Evolutionary conservation across 2,888 invertebrate genomes (phyloP), one percentile per base, ranked within the genome.

Genomic region (Drosophila antonietae): DNA sequence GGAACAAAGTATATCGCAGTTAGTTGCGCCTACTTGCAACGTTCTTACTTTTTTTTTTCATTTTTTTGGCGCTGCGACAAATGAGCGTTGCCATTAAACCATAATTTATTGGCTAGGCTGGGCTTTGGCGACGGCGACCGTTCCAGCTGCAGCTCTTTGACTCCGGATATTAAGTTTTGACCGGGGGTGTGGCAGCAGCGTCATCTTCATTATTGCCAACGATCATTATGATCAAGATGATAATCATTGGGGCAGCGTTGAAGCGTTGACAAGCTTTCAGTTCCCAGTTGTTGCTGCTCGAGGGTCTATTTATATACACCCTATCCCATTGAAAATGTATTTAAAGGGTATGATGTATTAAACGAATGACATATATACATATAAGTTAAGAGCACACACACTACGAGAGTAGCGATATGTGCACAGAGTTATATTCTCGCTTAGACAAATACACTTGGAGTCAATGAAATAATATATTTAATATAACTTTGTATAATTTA

Each of bases 181-280:
- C 39, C 33, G n/a, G 80, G 79, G 76, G 76, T 80, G 77, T 71
- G 80, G 76, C 71, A 70, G 46, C 59, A n/a, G 61, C 80, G 76
- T 80, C 76, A 80, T 75, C 80, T 46, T 75, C 63, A 64, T 79
- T 51, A 66, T 41, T 37, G 47, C 39, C 64, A 70, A 8, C 37
- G 14, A 35, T 55, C 56, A 15, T 33, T n/a, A n/a, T 41, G n/a
- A 41, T n/a, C 41, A 9, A 9, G 43, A 18, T 31, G 33, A 35
- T 75, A 43, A 56, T 46, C 55, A 51, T 65, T 67, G 55, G 35
- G 15, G 3, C 33, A 60, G 57, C 51, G 55, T 59, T 70, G 66
- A 71, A 80, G 76, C 77, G 76, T 80, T 77, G 80, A 80, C 77
- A 80, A 75, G 60, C 71, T 39, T 59, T 46, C 41, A 33, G 55